These are phyloP conservation scores for Gymnocephalus cernua DNA, from an alignment of 2,113 vertebrate species.

Conservation along the genomic window DNA sequence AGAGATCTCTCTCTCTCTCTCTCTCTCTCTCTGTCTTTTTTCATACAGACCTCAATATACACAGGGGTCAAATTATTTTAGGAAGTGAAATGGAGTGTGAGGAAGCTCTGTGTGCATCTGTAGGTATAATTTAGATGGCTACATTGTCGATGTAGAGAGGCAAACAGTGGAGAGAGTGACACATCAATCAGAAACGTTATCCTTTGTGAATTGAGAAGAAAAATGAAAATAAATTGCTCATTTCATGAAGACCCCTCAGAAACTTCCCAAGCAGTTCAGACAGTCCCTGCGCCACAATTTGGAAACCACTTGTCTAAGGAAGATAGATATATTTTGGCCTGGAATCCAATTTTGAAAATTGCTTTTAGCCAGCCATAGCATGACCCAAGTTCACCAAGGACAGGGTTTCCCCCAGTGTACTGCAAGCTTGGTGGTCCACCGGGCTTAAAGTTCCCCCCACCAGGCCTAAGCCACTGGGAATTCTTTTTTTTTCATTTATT, in stretches of 20 bases:
- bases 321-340: constrained; percentile 19
- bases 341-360: constrained; percentile 32
- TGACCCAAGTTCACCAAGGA: not conserved
- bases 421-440: too few species aligned
- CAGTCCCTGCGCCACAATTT: constrained; percentile 4
- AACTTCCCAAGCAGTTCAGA: not conserved
- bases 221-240: constrained; percentile 3
- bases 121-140: constrained; percentile 1
- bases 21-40: not conserved
- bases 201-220: not conserved
- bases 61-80: constrained; percentile 16
- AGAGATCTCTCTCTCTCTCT: not conserved
- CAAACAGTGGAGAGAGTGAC: constrained; percentile 1
- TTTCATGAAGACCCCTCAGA: not conserved
- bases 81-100: not conserved
- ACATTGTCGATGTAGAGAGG: constrained; percentile 11
- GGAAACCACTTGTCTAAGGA: constrained; percentile 6
- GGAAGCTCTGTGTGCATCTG: too few species aligned
- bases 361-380: not conserved
- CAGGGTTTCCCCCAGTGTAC: too few species aligned
- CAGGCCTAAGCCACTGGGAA: too few species aligned
- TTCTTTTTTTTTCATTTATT: too few species aligned
- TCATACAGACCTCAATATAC: not conserved
- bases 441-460: too few species aligned
- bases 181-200: constrained; percentile 24